Evolutionary conservation across 30 jellyfish, hydroid and myxozoan genomes (phyloP).

Genomic region (Turritopsis rubra): DNA sequence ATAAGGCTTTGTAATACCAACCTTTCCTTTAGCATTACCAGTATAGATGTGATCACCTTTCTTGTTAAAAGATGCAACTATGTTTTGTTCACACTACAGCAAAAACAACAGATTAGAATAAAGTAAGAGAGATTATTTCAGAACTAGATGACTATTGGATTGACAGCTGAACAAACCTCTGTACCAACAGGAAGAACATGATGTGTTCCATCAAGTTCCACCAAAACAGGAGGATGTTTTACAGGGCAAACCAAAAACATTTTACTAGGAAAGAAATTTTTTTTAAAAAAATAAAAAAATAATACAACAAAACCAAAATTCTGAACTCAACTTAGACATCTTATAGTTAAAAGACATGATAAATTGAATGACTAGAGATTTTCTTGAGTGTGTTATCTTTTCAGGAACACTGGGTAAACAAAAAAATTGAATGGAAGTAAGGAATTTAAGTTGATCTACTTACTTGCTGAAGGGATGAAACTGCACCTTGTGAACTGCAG

Average conservation of each 20-base stretch:
- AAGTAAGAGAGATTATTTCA: not conserved
- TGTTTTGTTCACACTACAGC: conserved; percentile 89
- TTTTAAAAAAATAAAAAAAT: not conserved
- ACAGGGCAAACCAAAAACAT: conserved; percentile 88
- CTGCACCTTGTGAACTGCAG: conserved; percentile 89
- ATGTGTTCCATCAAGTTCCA: conserved; percentile 86
- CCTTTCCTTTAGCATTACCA: conserved; percentile 99
- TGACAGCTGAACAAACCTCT: conserved; percentile 45
- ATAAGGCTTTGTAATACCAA: too few species aligned
- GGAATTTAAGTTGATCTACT: too few species aligned
- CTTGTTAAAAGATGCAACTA: conserved; percentile 87
- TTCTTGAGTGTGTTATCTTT: too few species aligned
- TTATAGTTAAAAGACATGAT: too few species aligned
- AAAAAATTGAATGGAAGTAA: too few species aligned
- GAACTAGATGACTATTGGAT: not conserved
- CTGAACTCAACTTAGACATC: too few species aligned
- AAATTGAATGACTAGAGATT: too few species aligned
- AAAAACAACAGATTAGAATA: not conserved
- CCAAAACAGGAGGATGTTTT: conserved; percentile 94
- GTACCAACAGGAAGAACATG: conserved; percentile 90
- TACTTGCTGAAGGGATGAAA: conserved; percentile 89
- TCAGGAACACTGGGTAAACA: too few species aligned
- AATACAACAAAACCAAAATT: too few species aligned
- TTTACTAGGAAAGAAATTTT: conserved; percentile 41
- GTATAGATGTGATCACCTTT: conserved; percentile 83